These are phyloP conservation scores for Melanchra persicariae DNA, from an alignment of 2,888 invertebrate genomes.

Conservation along the genomic window DNA sequence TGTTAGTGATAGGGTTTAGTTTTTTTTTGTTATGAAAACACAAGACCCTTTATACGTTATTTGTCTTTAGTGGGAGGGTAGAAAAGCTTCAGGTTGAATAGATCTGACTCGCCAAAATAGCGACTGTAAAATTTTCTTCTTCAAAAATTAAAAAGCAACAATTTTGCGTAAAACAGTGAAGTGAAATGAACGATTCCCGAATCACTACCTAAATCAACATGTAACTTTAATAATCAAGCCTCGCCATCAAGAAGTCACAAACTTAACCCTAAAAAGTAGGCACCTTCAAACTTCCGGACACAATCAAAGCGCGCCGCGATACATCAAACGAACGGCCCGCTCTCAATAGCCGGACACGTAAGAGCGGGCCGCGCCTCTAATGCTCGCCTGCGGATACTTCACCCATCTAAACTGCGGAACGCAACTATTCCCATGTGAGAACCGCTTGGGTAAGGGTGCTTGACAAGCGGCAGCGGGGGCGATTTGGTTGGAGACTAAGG, in stretches of 20 bases:
- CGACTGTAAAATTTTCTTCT: too few relatives aligned
- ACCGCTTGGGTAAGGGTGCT: background rate
- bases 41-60: background rate
- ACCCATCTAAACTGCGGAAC: constrained; percentile 68
- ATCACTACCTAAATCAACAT: background rate
- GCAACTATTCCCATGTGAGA: constrained; percentile 69
- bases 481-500: background rate
- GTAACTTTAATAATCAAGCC: background rate
- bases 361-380: constrained; percentile 53
- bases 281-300: constrained; percentile 27
- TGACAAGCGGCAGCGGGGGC: constrained; percentile 33
- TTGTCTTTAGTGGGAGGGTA: background rate
- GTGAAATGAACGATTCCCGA: background rate
- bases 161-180: background rate
- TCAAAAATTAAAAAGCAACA: too few relatives aligned
- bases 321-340: constrained; percentile 49
- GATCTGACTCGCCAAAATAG: background rate
- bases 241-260: constrained; percentile 14
- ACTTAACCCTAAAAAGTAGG: constrained; percentile 16
- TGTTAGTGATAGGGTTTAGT: background rate
- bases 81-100: background rate
- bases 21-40: background rate
- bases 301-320: constrained; percentile 45
- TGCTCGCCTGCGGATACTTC: constrained; percentile 57
- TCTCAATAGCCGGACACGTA: constrained; percentile 49